Evolutionary conservation across 2,113 vertebrate species (phyloP), one percentile per base, ranked within the genome.

Genomic region (Cebus imitator): DNA sequence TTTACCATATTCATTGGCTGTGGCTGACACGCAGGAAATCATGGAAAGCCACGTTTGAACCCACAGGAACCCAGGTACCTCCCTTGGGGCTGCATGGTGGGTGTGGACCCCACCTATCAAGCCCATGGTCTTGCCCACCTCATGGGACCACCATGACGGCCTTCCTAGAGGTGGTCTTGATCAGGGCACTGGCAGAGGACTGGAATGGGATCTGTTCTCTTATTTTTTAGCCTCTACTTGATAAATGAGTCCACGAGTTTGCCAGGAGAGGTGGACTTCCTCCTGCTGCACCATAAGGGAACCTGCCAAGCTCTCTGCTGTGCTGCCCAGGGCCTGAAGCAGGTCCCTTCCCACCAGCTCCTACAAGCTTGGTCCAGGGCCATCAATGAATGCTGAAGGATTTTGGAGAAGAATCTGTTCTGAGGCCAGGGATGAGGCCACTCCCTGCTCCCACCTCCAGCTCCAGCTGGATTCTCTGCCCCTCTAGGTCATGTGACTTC

Each of bases 111-210:
- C 16, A 27, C 40, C 43, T 21, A 73, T 43, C 4, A 20, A 1
- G 4, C 16, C 8, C 30, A 14, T 25, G 35, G 55, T n/a, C 43
- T 75, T 23, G 1, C 4, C 21, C 21, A 23, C 7, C 2, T 2
- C 1, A 30, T 20, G 37, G 3, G 1, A 32, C 20, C 55, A 61
- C 48, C n/a, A 5, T 8, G 43, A 11, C 7, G 12, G 32, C 50
- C 61, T 58, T 40, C 1, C 3, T 30, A 12, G 16, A 35, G 14
- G 6, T 23, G 57, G 30, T 5, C 40, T 37, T 30, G 23, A 7
- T 16, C n/a, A 27, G 52, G 37, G 32, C 27, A 17, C 18, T 6
- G 16, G 12, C 37, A 8, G 45, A 37, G 43, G 64, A 35, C 9
- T 21, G 76, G 45, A 52, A 35, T 12, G 10, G 7, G 30, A 21